Evolutionary conservation across 2,888 invertebrate species (phyloP).

Genomic region (Minunthozetes semirufus): DNA sequence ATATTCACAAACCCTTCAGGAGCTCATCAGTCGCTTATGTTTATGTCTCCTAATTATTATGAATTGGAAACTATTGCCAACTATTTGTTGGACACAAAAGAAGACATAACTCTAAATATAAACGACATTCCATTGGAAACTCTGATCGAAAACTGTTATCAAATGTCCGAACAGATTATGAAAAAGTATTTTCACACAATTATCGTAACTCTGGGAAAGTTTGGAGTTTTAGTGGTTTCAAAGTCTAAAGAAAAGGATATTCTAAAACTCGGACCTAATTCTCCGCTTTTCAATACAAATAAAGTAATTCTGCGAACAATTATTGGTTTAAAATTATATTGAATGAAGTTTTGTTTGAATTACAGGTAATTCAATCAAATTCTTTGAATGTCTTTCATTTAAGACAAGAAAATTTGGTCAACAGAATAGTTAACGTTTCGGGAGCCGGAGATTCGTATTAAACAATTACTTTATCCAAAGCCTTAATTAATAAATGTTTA

Average conservation of each 20-base stretch:
- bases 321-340: neutral
- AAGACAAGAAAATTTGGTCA: constrained; percentile 15
- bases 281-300: neutral
- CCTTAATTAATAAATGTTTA: no score
- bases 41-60: constrained; percentile 33
- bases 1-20: neutral
- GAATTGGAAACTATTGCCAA: constrained; percentile 31
- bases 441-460: constrained; percentile 35
- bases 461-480: neutral
- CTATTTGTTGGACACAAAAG: constrained; percentile 50
- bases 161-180: constrained; percentile 19
- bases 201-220: constrained; percentile 28
- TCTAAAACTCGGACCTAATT: constrained; percentile 31
- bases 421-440: constrained; percentile 28
- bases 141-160: neutral
- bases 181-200: constrained; percentile 15
- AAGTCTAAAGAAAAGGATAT: neutral
- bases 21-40: constrained; percentile 11
- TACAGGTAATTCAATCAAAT: neutral
- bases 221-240: constrained; percentile 28
- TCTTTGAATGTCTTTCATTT: constrained; percentile 8
- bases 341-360: neutral
- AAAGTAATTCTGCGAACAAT: neutral
- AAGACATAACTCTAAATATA: neutral
- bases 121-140: neutral